Evolutionary conservation across 92 coral and sea anemone genomes (phyloP).

Genomic region (Muricea muricata): DNA sequence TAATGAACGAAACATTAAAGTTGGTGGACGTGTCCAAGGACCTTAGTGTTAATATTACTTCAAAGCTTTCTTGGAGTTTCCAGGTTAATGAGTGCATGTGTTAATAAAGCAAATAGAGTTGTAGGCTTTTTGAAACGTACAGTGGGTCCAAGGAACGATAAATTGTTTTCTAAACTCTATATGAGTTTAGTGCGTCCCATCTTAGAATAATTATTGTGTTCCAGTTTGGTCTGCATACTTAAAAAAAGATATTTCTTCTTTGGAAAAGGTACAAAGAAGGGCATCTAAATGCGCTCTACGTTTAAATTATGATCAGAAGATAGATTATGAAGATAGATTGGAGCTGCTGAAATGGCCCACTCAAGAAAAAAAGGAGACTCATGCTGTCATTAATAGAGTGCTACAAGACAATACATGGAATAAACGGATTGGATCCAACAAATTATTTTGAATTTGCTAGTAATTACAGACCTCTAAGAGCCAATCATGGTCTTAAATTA

Average conservation of each 20-base stretch:
- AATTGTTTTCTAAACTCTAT: slow-evolving; percentile 52
- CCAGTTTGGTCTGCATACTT: slow-evolving; percentile 37
- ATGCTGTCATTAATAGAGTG: slow-evolving; percentile 10
- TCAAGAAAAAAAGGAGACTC: slow-evolving; percentile 28
- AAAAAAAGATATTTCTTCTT: slow-evolving; percentile 20
- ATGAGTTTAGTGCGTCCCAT: slow-evolving; percentile 63
- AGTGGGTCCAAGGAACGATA: slow-evolving; percentile 42
- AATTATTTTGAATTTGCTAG: slow-evolving; percentile 56
- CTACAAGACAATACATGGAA: slow-evolving; percentile 49
- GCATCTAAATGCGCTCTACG: slow-evolving; percentile 42
- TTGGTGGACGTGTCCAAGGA: slow-evolving; percentile 54
- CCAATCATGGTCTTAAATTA: slow-evolving; percentile 16
- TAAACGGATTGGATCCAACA: slow-evolving; percentile 61
- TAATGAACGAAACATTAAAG: slow-evolving; percentile 17
- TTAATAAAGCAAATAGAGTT: slow-evolving; percentile 55
- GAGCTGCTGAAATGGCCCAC: neutral
- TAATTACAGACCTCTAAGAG: slow-evolving; percentile 56
- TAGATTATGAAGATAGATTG: slow-evolving; percentile 26
- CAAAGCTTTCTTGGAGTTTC: slow-evolving; percentile 58
- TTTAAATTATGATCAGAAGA: neutral
- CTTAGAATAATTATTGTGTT: slow-evolving; percentile 66
- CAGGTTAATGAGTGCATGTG: slow-evolving; percentile 41
- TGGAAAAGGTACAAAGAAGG: slow-evolving; percentile 27
- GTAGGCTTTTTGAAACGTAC: slow-evolving; percentile 49
- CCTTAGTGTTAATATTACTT: slow-evolving; percentile 55